These are phyloP conservation scores for Aegithalos caudatus DNA, from an alignment of 2,113 vertebrate species.

Conservation along the genomic window DNA sequence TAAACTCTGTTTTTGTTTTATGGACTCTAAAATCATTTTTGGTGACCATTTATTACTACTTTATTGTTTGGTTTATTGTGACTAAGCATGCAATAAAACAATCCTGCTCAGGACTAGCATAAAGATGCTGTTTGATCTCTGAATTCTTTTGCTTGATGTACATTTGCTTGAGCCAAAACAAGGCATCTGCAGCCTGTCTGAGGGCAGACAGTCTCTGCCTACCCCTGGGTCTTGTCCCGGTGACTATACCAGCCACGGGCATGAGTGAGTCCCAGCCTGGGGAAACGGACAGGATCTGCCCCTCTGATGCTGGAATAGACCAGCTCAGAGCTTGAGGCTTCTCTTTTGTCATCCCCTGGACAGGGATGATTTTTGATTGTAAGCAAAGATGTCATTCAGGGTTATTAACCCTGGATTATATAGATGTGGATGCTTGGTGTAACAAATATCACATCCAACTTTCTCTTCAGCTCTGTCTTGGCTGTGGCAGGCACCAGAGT, in stretches of 20 bases:
- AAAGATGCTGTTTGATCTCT: neutral
- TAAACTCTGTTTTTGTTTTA: neutral
- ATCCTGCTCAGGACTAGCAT: neutral
- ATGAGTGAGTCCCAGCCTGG: neutral
- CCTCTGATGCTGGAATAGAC: neutral
- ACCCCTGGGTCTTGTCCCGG: neutral
- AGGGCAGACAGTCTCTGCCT: neutral
- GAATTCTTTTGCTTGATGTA: neutral
- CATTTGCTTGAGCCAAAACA: neutral
- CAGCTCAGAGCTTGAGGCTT: neutral
- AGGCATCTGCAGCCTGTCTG: neutral
- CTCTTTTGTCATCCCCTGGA: neutral
- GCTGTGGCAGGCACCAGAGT: neutral
- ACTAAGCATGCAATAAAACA: neutral
- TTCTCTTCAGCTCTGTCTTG: neutral
- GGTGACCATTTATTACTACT: conserved; percentile 3
- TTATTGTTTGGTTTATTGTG: conserved; percentile 29
- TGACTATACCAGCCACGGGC: neutral
- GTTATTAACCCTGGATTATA: neutral
- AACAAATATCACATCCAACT: neutral
- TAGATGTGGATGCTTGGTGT: neutral
- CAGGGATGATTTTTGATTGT: neutral
- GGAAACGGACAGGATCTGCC: neutral
- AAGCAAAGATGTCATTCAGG: neutral
- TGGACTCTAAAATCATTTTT: neutral